Percentiles rank a stretch among this genome's conserved stretches.
These are phyloP conservation scores for Ennomos quercinarius DNA, from an alignment of 2,888 invertebrate genomes.

Conservation along the genomic window DNA sequence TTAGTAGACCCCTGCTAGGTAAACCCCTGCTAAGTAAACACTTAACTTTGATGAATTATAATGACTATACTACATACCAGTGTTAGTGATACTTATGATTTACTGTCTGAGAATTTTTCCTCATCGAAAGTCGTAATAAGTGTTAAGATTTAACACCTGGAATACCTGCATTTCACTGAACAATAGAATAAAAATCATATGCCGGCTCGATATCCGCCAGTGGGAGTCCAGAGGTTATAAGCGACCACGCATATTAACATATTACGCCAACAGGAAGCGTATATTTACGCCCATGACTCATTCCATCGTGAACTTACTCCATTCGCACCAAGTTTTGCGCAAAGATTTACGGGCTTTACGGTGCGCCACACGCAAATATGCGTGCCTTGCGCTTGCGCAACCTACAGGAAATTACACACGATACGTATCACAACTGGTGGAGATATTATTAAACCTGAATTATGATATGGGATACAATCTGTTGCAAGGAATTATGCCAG, in stretches of 20 bases:
- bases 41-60: no score
- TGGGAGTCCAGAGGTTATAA: no score
- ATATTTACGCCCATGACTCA: slow-evolving; percentile 11
- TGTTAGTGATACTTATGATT: no score
- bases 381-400: slow-evolving; percentile 46
- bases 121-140: no score
- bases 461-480: slow-evolving; percentile 13
- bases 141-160: no score
- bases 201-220: no score
- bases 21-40: no score
- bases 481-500: not conserved
- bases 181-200: no score
- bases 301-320: slow-evolving; percentile 16
- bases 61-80: no score
- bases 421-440: slow-evolving; percentile 36
- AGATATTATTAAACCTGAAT: slow-evolving; percentile 20
- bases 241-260: not conserved
- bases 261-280: slow-evolving; percentile 15
- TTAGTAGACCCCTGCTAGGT: no score
- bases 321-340: slow-evolving; percentile 28
- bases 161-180: no score
- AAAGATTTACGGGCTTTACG: slow-evolving; percentile 48
- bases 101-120: no score
- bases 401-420: slow-evolving; percentile 53
- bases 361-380: slow-evolving; percentile 43